Conservation (phyloP, 1,140 invertebrate genomes). For the Agrilus planipennis region DNA sequence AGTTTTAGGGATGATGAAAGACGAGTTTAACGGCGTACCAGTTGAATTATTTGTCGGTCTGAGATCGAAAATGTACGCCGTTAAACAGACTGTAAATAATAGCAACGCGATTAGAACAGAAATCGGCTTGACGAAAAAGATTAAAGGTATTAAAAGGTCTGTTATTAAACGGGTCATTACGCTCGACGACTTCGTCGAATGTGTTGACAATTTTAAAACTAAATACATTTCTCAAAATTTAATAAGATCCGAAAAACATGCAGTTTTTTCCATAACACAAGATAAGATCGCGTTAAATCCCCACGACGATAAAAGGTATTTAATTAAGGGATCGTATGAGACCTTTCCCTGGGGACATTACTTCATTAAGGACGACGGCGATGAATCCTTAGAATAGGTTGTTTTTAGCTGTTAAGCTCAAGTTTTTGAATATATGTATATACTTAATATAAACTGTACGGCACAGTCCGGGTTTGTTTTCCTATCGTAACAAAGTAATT, state of each 20-base stretch:
- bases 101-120: slow-evolving; percentile 21
- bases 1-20: slow-evolving; percentile 38
- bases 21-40: slow-evolving; percentile 34
- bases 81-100: slow-evolving; percentile 18
- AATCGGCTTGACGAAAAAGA: slow-evolving; percentile 13
- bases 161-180: slow-evolving; percentile 5
- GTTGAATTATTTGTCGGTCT: slow-evolving; percentile 34
- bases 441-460: no score
- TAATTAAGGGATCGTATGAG: slow-evolving; percentile 6
- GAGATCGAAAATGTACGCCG: slow-evolving; percentile 34
- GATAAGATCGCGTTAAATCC: slow-evolving; percentile 16
- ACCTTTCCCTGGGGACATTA: slow-evolving; percentile 5
- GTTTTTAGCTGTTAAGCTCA: no score
- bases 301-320: slow-evolving; percentile 14
- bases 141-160: slow-evolving; percentile 4
- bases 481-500: no score
- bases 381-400: no score
- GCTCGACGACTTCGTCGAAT: slow-evolving; percentile 20
- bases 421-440: no score
- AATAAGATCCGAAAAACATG: slow-evolving; percentile 14
- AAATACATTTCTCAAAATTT: slow-evolving; percentile 7
- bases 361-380: no score
- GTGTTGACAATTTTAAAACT: slow-evolving; percentile 12
- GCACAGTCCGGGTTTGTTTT: no score
- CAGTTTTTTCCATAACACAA: slow-evolving; percentile 17